Evolutionary conservation across 2,113 vertebrate species (phyloP).

Genomic region (Cinclus mexicanus): DNA sequence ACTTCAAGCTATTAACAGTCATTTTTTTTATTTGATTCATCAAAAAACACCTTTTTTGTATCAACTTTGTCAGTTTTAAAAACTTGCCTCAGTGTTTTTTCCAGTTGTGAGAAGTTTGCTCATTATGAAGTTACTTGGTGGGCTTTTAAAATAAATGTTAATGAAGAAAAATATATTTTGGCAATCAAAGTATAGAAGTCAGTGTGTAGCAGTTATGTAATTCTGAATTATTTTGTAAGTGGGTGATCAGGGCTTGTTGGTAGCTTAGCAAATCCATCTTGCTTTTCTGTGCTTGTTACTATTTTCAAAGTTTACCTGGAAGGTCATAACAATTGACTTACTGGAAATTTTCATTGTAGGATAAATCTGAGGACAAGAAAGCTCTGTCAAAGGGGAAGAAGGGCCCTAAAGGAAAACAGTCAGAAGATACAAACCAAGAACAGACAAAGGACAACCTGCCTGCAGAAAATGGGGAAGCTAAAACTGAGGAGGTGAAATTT

Average conservation of each 20-base stretch:
- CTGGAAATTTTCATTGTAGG: conserved; percentile 49
- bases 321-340: not conserved
- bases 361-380: conserved; percentile 80
- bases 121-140: not conserved
- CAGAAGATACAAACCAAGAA: conserved; percentile 80
- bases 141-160: not conserved
- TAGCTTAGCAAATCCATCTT: not conserved
- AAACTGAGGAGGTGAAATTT: conserved; percentile 82
- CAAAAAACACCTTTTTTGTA: not conserved
- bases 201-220: not conserved
- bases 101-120: not conserved
- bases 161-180: not conserved
- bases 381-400: conserved; percentile 81
- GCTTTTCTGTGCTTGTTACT: not conserved
- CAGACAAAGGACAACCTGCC: conserved; percentile 80
- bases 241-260: not conserved
- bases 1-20: not conserved
- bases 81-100: not conserved
- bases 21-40: not conserved
- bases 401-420: conserved; percentile 84
- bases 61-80: not conserved
- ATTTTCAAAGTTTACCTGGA: not conserved
- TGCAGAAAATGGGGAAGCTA: conserved; percentile 89
- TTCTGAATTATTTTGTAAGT: not conserved
- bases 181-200: not conserved